Evolutionary conservation across 2,888 invertebrate genomes (phyloP).

Genomic region (Lasioglossum lativentre): DNA sequence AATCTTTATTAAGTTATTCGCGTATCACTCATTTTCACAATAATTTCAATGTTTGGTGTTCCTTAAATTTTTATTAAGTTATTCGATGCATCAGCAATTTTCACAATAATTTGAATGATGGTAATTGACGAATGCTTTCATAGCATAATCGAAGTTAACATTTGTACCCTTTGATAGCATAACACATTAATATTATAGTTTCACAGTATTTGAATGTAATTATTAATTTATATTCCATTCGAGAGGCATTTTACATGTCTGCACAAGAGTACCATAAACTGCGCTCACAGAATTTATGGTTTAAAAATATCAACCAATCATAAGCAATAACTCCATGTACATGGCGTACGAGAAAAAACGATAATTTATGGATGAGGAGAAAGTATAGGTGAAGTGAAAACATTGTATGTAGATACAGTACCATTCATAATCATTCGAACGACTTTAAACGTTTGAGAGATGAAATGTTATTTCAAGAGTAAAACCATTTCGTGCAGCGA

Average conservation of each 20-base stretch:
- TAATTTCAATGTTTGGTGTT: no score
- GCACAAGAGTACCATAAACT: not conserved
- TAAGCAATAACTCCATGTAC: not conserved
- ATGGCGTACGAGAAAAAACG: not conserved
- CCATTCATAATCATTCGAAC: not conserved
- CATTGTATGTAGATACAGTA: slow-evolving; percentile 1
- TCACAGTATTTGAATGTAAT: not conserved
- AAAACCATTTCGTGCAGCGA: not conserved
- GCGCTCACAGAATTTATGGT: not conserved
- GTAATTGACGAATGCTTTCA: no score
- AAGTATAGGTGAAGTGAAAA: not conserved
- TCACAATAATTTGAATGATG: not conserved
- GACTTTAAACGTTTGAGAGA: not conserved
- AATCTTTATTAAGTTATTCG: not conserved
- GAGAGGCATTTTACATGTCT: not conserved
- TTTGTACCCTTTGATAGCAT: not conserved
- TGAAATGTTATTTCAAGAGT: not conserved
- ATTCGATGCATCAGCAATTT: not conserved
- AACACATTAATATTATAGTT: not conserved
- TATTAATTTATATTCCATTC: not conserved
- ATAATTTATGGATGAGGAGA: slow-evolving; percentile 2
- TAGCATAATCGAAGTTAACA: no score
- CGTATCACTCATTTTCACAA: not conserved
- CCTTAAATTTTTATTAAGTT: not conserved
- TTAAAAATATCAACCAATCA: not conserved